Base-by-base conservation (phyloP, 2,888 invertebrate species). In the Tetropium fuscum region DNA sequence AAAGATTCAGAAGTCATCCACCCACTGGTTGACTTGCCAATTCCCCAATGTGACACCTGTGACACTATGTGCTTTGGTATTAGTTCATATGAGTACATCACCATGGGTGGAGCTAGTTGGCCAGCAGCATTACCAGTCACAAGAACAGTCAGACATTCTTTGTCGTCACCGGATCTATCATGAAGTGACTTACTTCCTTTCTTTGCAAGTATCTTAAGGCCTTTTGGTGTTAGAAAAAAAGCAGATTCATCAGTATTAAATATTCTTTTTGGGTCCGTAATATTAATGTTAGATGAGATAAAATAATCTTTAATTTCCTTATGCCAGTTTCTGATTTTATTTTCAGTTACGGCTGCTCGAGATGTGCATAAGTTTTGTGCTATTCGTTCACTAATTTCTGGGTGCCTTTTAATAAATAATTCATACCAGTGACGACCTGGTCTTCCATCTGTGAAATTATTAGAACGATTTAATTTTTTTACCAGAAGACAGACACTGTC, bases 1-100 rank as follows among this genome's bases (percentile, higher is more conserved):
- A 62, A 64, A 19, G 32, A 10, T 13, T 56, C 38, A 4, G 18
- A 8, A 13, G 58, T 58, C 53, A 58, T 65, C 62, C 58, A 65
- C 3, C 63, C 58, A 15, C 16, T 55, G 7, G 53, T 45, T 27
- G 60, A 40, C 11, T 60, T 54, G 19, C 63, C 65, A 8, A 63
- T 58, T 4, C 44, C 58, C 65, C 65, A 63, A 36, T 11, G 22
- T n/a, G 32, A 41, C 5, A 27, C 27, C n/a, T 16, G 13, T 10
- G n/a, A 2, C 8, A 20, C 10, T 3, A 51, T 36, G 13, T 51
- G 40, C 6, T 16, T 18, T 1, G 54, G 43, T n/a, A 54, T 45
- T 13, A 44, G 8, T 19, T 54, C 54, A 32, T 53, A 53, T 6
- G 22, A 11, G n/a, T 18, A 49, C 10, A 43, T 22, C 10, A 22